phyloP scores from a whole-genome alignment of 2,797 vertebrate genomes.

The Chiroxiphia lanceolata region DNA sequence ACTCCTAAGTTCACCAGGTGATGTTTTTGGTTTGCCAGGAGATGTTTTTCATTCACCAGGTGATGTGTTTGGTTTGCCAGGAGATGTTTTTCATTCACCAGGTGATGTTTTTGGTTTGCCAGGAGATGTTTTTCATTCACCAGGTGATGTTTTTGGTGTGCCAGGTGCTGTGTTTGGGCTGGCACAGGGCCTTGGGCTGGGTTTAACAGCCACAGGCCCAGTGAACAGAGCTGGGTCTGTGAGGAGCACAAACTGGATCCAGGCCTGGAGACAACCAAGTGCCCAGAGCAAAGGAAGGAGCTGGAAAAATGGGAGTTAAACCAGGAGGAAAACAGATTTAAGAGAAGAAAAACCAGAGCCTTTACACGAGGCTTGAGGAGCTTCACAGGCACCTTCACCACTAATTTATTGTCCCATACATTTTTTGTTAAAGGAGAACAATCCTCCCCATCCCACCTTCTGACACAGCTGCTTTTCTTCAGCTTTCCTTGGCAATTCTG shows the following conservation, averaged over 20 bases:
- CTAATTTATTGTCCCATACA: too few relatives aligned
- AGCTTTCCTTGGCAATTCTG: background rate
- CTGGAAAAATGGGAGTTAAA: background rate
- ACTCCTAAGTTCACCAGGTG: background rate
- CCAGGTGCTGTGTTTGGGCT: background rate
- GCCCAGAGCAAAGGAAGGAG: background rate
- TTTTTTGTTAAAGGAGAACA: background rate
- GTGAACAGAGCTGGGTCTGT: accelerated
- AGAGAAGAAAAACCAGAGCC: background rate
- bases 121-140: too few relatives aligned
- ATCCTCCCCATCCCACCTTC: background rate
- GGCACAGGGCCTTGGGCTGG: background rate
- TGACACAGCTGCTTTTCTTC: accelerated
- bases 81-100: too few relatives aligned
- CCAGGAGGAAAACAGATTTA: background rate
- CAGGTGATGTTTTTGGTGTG: too few relatives aligned
- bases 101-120: too few relatives aligned
- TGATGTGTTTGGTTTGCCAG: too few relatives aligned
- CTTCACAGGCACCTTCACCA: background rate
- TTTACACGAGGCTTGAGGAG: background rate
- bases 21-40: too few relatives aligned
- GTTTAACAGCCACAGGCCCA: too few relatives aligned
- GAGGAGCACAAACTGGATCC: accelerated
- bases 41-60: too few relatives aligned
- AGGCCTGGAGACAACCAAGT: background rate